Evolutionary conservation across 2,797 vertebrate species (phyloP).

Genomic region (Sphenodon punctatus): DNA sequence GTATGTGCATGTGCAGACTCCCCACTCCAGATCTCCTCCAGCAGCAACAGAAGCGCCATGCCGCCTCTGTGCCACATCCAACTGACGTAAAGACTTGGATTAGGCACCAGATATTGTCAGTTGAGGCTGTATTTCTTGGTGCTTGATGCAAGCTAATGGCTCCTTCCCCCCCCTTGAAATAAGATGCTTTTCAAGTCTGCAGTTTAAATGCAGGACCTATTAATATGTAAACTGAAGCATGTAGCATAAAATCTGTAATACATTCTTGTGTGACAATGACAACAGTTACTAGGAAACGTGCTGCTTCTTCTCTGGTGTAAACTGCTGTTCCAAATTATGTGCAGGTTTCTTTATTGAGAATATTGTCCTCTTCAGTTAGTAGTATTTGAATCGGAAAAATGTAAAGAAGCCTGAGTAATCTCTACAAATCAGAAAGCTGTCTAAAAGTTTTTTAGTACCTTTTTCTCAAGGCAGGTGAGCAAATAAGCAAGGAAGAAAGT

Average conservation of each 20-base stretch:
- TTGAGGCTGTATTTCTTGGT: accelerated
- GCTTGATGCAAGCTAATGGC: accelerated
- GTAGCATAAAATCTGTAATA: background rate
- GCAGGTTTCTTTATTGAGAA: background rate
- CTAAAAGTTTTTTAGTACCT: background rate
- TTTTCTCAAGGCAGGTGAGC: accelerated
- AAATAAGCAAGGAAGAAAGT: background rate
- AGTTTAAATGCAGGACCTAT: background rate
- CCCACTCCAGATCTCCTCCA: no score
- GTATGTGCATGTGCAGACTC: no score
- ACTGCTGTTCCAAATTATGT: accelerated
- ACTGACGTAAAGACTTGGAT: no score
- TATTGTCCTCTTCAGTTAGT: background rate
- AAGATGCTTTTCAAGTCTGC: background rate
- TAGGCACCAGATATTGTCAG: no score
- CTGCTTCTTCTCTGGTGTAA: background rate
- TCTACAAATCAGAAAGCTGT: background rate
- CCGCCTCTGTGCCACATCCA: no score
- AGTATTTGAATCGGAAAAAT: background rate
- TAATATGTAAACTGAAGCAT: background rate
- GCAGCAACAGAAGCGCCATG: no score
- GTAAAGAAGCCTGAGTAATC: background rate
- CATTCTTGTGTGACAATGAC: background rate
- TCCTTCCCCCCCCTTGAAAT: background rate
- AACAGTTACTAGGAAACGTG: background rate